Percentiles rank a stretch among this genome's conserved stretches.
Conservation (phyloP, 2,113 vertebrate genomes). For the Coturnix japonica region DNA sequence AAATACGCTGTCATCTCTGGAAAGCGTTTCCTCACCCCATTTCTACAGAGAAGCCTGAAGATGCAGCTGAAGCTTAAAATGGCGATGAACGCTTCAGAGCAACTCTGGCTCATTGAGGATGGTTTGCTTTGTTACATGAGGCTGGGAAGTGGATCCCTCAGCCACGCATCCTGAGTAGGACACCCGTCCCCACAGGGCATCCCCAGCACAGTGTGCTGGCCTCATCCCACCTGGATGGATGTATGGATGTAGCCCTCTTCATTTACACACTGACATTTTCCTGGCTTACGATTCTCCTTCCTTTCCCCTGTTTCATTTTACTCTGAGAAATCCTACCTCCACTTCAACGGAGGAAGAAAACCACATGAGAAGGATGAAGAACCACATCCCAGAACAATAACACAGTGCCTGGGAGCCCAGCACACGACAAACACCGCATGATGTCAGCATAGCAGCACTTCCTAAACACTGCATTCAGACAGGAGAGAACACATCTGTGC, state of each 20-base stretch:
- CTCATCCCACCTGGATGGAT: neutral
- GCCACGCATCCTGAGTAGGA: neutral
- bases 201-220: neutral
- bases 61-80: neutral
- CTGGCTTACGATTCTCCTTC: neutral
- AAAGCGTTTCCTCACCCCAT: neutral
- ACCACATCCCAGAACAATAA: too few relatives aligned
- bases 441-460: accelerated
- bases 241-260: neutral
- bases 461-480: neutral
- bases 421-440: accelerated
- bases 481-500: neutral
- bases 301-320: neutral
- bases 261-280: neutral
- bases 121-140: neutral
- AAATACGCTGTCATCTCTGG: neutral
- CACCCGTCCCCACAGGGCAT: neutral
- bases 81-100: neutral
- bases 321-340: neutral
- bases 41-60: neutral
- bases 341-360: neutral
- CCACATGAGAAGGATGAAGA: neutral
- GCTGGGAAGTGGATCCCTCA: neutral
- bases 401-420: accelerated
- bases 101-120: neutral